A percentile compares a stretch with the other conserved stretches of the same genome.
Conservation (phyloP, 2,888 invertebrate genomes). For the Drosophila robusta region DNA sequence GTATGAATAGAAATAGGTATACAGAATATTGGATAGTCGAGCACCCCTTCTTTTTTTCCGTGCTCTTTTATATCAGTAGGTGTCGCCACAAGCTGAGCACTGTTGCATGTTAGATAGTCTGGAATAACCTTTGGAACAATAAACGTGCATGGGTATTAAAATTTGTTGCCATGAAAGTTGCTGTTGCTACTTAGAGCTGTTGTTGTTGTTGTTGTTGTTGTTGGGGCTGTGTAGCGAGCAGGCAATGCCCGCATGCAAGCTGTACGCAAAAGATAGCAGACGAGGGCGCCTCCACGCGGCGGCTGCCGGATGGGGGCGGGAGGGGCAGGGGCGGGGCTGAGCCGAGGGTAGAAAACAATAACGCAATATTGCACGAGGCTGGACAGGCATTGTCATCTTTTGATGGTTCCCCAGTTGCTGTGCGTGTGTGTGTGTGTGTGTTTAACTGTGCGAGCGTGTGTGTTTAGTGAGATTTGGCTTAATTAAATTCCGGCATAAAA, state of each 20-base stretch:
- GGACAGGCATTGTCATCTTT: slow-evolving; percentile 63
- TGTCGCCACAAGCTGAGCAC: neutral
- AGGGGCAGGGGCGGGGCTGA: slow-evolving; percentile 9
- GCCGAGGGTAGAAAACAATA: slow-evolving; percentile 63
- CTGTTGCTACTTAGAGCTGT: slow-evolving; percentile 24
- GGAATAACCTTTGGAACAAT: slow-evolving; percentile 3
- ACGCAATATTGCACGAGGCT: slow-evolving; percentile 66
- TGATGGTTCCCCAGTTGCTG: slow-evolving; percentile 47
- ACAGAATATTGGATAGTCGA: neutral
- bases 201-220: slow-evolving; percentile 18
- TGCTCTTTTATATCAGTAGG: neutral
- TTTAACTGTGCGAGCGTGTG: slow-evolving; percentile 21
- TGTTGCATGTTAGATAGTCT: neutral
- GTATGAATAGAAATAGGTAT: too few species aligned
- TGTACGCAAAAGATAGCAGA: slow-evolving; percentile 64
- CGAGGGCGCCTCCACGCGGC: slow-evolving; percentile 15
- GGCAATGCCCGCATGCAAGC: slow-evolving; percentile 48
- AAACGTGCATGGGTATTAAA: slow-evolving; percentile 20
- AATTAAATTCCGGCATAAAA: slow-evolving; percentile 76
- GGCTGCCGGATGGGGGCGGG: slow-evolving; percentile 8
- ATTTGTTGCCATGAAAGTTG: slow-evolving; percentile 9
- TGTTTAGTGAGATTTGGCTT: slow-evolving; percentile 73
- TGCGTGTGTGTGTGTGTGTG: slow-evolving; percentile 14
- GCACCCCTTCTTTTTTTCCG: neutral
- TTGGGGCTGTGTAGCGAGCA: slow-evolving; percentile 20